Conservation (phyloP, 1,140 invertebrate genomes). For the Muscidifurax raptorellus region DNA sequence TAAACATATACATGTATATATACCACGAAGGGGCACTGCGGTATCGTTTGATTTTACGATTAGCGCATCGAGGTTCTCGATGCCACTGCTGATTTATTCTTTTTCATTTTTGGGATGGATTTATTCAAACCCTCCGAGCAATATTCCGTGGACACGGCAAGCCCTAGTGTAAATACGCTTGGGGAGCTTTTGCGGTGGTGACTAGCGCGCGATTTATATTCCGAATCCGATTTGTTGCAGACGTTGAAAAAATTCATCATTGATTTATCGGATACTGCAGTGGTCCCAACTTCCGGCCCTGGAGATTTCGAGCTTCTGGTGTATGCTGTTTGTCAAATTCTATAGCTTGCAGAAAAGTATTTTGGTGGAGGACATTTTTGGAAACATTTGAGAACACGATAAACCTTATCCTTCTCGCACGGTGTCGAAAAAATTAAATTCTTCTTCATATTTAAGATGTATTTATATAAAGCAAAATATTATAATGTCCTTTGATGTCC, state of each 20-base stretch:
- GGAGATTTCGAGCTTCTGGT: too few relatives aligned
- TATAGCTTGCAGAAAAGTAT: too few relatives aligned
- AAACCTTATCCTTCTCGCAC: too few relatives aligned
- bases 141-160: not conserved
- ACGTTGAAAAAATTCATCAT: not conserved
- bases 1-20: too few relatives aligned
- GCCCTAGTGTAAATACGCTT: not conserved
- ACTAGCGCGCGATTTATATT: not conserved
- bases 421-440: too few relatives aligned
- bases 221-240: slow-evolving; percentile 1
- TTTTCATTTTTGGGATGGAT: not conserved
- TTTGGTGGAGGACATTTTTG: too few relatives aligned
- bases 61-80: not conserved
- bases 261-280: not conserved
- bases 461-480: too few relatives aligned
- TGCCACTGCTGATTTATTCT: not conserved
- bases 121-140: not conserved
- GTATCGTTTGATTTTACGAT: not conserved
- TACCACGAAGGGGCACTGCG: not conserved
- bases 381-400: too few relatives aligned
- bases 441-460: too few relatives aligned
- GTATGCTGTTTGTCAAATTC: too few relatives aligned
- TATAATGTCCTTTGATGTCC: too few relatives aligned
- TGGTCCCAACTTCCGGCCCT: too few relatives aligned
- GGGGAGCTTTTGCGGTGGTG: not conserved